phyloP scores from a whole-genome alignment of 2,113 vertebrate genomes.

The Leptobrachium ailaonicum region DNA sequence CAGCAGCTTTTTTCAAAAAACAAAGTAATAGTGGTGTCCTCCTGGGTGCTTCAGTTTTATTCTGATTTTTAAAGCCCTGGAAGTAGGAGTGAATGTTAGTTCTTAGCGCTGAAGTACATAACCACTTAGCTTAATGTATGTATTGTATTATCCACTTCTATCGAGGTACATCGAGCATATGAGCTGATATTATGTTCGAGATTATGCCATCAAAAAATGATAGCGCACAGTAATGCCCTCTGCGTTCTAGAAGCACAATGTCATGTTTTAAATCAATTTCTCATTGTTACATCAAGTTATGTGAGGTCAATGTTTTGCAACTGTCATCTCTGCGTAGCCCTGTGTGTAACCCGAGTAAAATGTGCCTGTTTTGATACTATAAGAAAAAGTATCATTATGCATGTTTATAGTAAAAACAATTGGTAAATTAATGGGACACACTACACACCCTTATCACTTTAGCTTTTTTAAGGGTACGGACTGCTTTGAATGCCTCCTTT shows the following conservation, averaged over 20 bases:
- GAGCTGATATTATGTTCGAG: background rate
- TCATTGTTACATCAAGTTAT: background rate
- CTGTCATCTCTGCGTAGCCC: background rate
- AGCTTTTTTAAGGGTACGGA: too few species aligned
- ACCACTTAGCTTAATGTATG: constrained; percentile 19
- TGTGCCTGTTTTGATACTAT: too few species aligned
- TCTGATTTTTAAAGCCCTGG: background rate
- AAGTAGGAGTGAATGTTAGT: constrained; percentile 12
- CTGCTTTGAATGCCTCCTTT: too few species aligned
- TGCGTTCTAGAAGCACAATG: background rate
- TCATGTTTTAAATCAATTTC: constrained; percentile 5
- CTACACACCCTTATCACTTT: too few species aligned
- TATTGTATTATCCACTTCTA: background rate
- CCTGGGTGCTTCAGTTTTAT: background rate
- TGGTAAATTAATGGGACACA: too few species aligned
- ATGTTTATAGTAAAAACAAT: too few species aligned
- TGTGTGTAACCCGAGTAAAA: background rate
- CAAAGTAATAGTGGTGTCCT: background rate
- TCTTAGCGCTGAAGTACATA: background rate
- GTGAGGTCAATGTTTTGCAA: background rate
- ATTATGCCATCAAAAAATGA: background rate
- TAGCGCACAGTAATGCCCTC: background rate
- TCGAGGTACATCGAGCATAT: background rate
- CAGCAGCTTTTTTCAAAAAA: background rate
- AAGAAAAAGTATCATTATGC: too few species aligned